These are phyloP conservation scores for Crocidura indochinensis DNA, from an alignment of 2,797 vertebrate genomes.

Conservation along the genomic window DNA sequence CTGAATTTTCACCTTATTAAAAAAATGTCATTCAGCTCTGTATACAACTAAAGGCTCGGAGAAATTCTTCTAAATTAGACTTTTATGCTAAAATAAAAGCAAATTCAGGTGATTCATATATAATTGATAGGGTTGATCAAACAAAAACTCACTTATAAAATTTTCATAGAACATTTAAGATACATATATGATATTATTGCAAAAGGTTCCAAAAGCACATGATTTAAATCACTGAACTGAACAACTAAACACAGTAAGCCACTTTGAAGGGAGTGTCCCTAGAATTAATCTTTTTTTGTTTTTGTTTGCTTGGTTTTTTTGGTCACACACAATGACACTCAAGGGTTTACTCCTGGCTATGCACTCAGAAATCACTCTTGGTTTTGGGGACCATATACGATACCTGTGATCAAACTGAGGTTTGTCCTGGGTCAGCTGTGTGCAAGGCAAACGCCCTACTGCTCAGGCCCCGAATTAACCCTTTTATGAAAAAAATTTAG, in stretches of 20 bases:
- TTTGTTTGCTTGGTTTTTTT: no score
- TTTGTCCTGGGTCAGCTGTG: no score
- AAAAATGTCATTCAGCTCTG: background rate
- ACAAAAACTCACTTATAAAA: slow-evolving; percentile 1
- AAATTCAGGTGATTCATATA: background rate
- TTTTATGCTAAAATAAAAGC: slow-evolving; percentile 34
- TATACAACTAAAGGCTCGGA: background rate
- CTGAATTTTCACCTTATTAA: background rate
- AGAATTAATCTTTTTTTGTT: no score
- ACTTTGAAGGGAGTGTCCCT: background rate
- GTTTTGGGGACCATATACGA: no score
- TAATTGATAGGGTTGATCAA: background rate
- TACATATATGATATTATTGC: background rate
- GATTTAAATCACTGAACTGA: background rate
- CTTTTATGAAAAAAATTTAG: slow-evolving; percentile 27
- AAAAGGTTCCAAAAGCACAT: background rate
- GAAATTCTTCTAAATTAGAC: slow-evolving; percentile 2
- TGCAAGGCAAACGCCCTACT: no score
- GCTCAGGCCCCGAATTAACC: no score
- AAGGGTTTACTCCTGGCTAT: no score
- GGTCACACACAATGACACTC: no score
- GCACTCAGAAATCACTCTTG: no score
- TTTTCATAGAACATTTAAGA: slow-evolving; percentile 1
- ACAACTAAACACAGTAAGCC: background rate
- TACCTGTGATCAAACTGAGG: no score